Conservation (phyloP, 2,113 vertebrate species). For the Carollia perspicillata region DNA sequence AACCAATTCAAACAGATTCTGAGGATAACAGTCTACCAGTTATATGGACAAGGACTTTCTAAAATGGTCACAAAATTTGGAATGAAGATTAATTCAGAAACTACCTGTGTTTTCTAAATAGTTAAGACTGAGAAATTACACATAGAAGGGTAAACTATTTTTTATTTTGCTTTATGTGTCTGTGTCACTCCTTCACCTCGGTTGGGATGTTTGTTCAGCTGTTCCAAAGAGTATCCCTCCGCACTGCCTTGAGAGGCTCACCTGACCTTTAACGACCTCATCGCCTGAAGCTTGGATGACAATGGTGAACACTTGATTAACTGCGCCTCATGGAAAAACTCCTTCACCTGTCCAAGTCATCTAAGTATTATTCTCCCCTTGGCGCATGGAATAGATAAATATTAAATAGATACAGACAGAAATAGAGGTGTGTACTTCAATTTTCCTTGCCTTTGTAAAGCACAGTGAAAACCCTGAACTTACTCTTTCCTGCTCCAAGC, state of each 20-base stretch:
- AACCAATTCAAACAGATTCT: neutral
- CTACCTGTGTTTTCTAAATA: neutral
- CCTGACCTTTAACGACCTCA: neutral
- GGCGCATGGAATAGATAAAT: neutral
- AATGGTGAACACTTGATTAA: neutral
- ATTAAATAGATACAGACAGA: neutral
- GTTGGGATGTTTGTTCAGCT: neutral
- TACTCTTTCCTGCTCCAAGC: neutral
- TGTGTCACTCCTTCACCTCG: neutral
- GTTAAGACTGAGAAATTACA: neutral
- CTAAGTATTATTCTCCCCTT: neutral
- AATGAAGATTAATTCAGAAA: neutral
- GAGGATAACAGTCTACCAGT: neutral
- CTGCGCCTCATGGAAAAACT: neutral
- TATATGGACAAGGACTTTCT: neutral
- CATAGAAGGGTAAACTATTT: neutral
- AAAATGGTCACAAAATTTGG: constrained; percentile 21
- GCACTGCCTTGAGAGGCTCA: neutral
- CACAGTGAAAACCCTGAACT: neutral
- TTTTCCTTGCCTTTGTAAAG: neutral
- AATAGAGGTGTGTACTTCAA: neutral
- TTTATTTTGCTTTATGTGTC: neutral
- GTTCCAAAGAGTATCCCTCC: neutral
- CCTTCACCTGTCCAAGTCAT: neutral
- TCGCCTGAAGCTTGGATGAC: neutral